A percentile compares a stretch with the other conserved stretches of the same genome.
Conservation (phyloP, 2,113 vertebrate genomes). For the Puntigrus tetrazona region DNA sequence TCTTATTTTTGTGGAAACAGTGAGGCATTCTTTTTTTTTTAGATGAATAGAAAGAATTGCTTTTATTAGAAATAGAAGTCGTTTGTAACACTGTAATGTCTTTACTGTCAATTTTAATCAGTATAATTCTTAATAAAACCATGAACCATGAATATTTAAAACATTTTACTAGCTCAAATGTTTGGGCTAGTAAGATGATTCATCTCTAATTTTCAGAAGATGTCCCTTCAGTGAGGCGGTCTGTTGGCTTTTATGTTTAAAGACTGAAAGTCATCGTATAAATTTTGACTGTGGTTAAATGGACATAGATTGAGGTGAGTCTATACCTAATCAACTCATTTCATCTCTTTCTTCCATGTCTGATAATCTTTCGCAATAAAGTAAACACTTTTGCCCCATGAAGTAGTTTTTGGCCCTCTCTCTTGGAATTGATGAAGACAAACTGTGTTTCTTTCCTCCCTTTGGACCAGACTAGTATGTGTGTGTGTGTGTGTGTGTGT, state of each 20-base stretch:
- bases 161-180: neutral
- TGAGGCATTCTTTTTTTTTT: neutral
- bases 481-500: neutral
- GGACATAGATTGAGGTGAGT: neutral
- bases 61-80: neutral
- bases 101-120: neutral
- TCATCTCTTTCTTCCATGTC: neutral
- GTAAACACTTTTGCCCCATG: neutral
- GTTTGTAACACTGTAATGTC: neutral
- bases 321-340: neutral
- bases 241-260: neutral
- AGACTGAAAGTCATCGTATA: neutral
- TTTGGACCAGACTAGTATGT: neutral
- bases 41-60: neutral
- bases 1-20: neutral
- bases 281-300: neutral
- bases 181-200: neutral
- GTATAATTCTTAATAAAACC: neutral
- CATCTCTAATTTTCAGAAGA: neutral
- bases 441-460: neutral
- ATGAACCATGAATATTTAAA: no score
- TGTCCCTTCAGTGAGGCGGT: neutral
- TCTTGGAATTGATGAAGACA: conserved; percentile 2
- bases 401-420: conserved; percentile 9
- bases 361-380: neutral